phyloP scores from a whole-genome alignment of 2,113 vertebrate species.

The Equus przewalskii region DNA sequence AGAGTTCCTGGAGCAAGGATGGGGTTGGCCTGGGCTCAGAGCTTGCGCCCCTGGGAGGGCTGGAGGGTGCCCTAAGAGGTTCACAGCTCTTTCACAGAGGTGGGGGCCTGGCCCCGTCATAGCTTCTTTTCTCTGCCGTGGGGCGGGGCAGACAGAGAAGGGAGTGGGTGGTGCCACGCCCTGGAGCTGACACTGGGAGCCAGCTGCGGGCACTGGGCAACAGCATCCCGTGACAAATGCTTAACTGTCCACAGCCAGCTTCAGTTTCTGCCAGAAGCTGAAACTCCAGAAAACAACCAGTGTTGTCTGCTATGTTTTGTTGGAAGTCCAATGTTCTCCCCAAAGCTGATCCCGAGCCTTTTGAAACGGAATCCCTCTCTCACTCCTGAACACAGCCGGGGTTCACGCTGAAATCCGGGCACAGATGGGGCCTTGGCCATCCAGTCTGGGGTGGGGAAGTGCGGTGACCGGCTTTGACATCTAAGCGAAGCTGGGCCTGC shows the following conservation, averaged over 20 bases:
- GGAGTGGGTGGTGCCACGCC: background rate
- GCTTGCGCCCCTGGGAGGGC: background rate
- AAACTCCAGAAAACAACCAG: background rate
- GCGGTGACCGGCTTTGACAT: background rate
- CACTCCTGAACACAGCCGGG: rapidly evolving
- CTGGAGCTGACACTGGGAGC: background rate
- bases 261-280: background rate
- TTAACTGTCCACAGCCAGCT: rapidly evolving
- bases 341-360: background rate
- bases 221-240: rapidly evolving
- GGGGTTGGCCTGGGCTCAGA: background rate
- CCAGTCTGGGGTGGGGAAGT: background rate
- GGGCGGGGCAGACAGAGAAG: background rate
- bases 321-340: background rate
- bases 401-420: background rate
- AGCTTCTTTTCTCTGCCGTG: background rate
- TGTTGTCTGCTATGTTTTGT: rapidly evolving
- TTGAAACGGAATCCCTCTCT: background rate
- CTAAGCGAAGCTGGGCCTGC: background rate
- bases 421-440: background rate
- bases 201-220: background rate
- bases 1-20: background rate
- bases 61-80: background rate
- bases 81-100: rapidly evolving
- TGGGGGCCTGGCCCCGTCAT: no score